Percentiles rank a stretch among this genome's conserved stretches.
Conservation (phyloP, 2,888 invertebrate genomes). For the Eristalis tenax region DNA sequence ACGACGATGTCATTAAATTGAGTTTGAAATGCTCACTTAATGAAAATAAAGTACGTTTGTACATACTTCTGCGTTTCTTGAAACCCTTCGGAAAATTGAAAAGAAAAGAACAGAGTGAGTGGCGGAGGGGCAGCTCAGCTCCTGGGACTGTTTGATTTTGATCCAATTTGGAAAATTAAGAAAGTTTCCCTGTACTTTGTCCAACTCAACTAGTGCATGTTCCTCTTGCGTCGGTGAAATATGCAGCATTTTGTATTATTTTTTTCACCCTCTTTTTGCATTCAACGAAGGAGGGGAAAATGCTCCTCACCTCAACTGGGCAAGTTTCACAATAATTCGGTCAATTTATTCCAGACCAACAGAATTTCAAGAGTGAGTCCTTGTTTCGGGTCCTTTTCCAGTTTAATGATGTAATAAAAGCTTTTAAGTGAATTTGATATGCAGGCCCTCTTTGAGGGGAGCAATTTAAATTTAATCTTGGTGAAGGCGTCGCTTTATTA, state of each 20-base stretch:
- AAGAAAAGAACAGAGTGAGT: background rate
- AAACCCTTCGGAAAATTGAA: background rate
- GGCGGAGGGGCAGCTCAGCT: no score
- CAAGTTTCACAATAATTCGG: background rate
- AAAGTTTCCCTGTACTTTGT: constrained; percentile 19
- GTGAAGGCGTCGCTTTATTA: background rate
- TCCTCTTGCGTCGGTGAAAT: background rate
- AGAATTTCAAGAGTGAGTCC: background rate
- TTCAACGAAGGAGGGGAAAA: background rate
- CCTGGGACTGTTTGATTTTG: constrained; percentile 10
- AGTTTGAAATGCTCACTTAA: constrained; percentile 42
- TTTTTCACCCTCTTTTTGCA: background rate
- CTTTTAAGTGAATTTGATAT: background rate
- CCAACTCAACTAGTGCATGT: background rate
- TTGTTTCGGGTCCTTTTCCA: background rate
- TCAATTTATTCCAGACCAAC: background rate
- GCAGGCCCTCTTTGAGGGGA: background rate
- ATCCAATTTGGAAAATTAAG: constrained; percentile 25
- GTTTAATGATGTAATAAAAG: background rate
- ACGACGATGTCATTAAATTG: constrained; percentile 50
- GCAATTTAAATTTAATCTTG: background rate
- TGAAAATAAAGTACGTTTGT: constrained; percentile 28
- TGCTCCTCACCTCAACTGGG: background rate
- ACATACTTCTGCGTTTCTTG: background rate
- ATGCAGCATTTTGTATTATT: background rate